A percentile compares a stretch with the other conserved stretches of the same genome.
Evolutionary conservation across 2,888 invertebrate genomes (phyloP).

Genomic region (Danaus chrysippus): DNA sequence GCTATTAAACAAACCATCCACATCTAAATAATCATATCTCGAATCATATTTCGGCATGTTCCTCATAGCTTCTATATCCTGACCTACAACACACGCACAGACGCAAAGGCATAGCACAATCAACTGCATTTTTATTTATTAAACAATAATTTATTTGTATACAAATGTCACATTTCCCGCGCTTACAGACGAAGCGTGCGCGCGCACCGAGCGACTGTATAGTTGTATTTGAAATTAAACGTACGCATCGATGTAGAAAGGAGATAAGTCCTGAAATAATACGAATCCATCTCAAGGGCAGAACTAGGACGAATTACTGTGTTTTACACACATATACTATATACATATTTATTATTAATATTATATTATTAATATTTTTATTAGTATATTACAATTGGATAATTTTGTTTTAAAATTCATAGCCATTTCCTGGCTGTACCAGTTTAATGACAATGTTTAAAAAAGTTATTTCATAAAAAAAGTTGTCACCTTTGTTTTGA

Average conservation of each 20-base stretch:
- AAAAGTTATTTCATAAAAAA: no score
- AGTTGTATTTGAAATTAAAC: slow-evolving; percentile 35
- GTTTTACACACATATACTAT: no score
- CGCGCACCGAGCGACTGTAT: slow-evolving; percentile 35
- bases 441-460: no score
- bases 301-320: slow-evolving; percentile 6
- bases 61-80: slow-evolving; percentile 54
- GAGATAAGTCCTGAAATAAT: slow-evolving; percentile 31
- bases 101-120: slow-evolving; percentile 44
- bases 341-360: no score
- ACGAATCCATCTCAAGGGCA: slow-evolving; percentile 32
- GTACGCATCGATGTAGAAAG: slow-evolving; percentile 33
- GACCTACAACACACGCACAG: slow-evolving; percentile 49
- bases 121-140: slow-evolving; percentile 30
- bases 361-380: no score
- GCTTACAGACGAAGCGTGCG: slow-evolving; percentile 43
- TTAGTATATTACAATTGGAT: no score
- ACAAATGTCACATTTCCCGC: slow-evolving; percentile 32
- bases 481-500: no score
- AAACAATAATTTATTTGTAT: slow-evolving; percentile 16
- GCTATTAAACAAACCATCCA: slow-evolving; percentile 83
- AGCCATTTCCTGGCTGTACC: no score
- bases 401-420: no score
- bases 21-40: slow-evolving; percentile 84
- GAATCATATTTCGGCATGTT: slow-evolving; percentile 69